phyloP scores from a whole-genome alignment of 1,140 invertebrate species.

The Carposina sasakii region DNA sequence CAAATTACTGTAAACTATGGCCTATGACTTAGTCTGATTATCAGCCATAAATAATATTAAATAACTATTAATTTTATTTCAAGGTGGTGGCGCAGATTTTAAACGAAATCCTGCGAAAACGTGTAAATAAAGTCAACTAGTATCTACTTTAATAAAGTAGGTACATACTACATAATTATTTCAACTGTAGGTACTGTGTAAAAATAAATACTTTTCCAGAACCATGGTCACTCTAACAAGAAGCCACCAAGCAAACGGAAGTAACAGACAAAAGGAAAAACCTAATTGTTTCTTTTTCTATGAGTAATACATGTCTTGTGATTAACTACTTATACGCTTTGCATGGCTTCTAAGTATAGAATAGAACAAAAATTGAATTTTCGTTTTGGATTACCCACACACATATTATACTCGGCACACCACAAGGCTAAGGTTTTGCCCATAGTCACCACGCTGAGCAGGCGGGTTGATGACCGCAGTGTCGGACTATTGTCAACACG shows the following conservation, averaged over 20 bases:
- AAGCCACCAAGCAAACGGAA: slow-evolving; percentile 48
- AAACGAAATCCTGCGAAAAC: neutral
- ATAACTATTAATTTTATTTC: neutral
- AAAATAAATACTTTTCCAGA: neutral
- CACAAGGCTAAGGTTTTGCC: no score
- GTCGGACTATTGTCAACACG: no score
- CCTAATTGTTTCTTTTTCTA: slow-evolving; percentile 45
- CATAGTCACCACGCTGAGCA: no score
- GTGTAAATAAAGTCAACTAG: neutral
- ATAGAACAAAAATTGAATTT: neutral
- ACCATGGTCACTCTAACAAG: slow-evolving; percentile 25
- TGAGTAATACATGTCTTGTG: slow-evolving; percentile 20
- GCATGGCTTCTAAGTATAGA: slow-evolving; percentile 1
- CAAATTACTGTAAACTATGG: no score
- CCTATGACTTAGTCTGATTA: no score
- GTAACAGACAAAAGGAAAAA: slow-evolving; percentile 39
- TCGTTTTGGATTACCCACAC: neutral
- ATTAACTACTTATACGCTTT: slow-evolving; percentile 26
- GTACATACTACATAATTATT: neutral
- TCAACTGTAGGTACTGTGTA: neutral
- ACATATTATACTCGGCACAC: neutral
- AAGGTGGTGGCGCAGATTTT: neutral
- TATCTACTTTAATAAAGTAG: neutral
- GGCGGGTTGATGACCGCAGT: no score
- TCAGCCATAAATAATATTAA: neutral